phyloP scores from a whole-genome alignment of 2,888 invertebrate species.

The Tetragonula carbonaria region DNA sequence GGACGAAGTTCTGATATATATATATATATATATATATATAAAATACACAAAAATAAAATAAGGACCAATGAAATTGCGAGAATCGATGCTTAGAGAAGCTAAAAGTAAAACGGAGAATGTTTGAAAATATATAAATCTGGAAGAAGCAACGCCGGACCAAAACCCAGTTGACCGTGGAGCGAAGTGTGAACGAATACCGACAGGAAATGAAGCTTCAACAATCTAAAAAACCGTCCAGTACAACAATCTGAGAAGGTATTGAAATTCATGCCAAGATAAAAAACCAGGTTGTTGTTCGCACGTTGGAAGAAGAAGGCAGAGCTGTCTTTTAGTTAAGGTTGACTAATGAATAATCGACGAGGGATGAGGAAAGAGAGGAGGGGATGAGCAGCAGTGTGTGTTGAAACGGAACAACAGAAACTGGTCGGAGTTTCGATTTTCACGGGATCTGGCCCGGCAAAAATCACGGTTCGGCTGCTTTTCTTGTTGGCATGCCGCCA shows the following conservation, averaged over 20 bases:
- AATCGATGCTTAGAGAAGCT: no score
- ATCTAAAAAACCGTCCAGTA: background rate
- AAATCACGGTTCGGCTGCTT: slow-evolving; percentile 29
- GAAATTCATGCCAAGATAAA: background rate
- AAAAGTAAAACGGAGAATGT: no score
- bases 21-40: no score
- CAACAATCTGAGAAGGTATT: background rate
- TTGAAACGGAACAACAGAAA: slow-evolving; percentile 40
- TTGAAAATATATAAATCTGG: background rate
- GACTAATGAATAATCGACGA: slow-evolving; percentile 9
- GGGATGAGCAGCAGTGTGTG: background rate
- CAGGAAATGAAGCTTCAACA: background rate
- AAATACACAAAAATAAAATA: no score
- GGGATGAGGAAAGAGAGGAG: background rate
- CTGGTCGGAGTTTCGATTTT: slow-evolving; percentile 67
- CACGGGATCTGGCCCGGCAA: slow-evolving; percentile 59
- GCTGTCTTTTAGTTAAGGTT: background rate
- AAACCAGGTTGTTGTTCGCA: background rate
- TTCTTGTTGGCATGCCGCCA: slow-evolving; percentile 38
- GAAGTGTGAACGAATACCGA: no score
- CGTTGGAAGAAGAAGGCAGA: background rate
- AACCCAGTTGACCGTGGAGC: background rate
- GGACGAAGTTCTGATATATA: no score
- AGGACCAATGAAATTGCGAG: no score
- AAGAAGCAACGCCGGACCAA: background rate